Evolutionary conservation across 2,888 invertebrate species (phyloP).

Genomic region (Chrysodeixis includens): DNA sequence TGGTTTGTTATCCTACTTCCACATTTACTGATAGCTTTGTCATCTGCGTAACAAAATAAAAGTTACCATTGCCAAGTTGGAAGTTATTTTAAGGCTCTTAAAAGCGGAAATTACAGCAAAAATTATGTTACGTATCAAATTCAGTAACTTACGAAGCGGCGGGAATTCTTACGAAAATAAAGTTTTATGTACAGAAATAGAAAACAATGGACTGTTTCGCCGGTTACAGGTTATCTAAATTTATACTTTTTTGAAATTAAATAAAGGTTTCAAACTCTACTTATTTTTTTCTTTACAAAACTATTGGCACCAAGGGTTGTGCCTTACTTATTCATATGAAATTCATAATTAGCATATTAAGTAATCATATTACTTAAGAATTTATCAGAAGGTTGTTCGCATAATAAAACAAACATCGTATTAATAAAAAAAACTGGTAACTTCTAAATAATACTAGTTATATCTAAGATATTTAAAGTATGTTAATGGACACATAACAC

Average conservation of each 20-base stretch:
- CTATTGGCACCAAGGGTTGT: too few relatives aligned
- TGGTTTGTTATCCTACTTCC: slow-evolving; percentile 34
- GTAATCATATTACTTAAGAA: too few relatives aligned
- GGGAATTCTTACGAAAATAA: slow-evolving; percentile 17
- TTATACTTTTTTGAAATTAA: too few relatives aligned
- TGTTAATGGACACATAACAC: slow-evolving; percentile 12
- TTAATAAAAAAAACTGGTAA: too few relatives aligned
- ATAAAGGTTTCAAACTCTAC: too few relatives aligned
- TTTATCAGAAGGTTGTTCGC: too few relatives aligned
- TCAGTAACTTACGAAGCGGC: slow-evolving; percentile 10
- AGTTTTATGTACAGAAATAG: slow-evolving; percentile 17
- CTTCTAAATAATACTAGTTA: too few relatives aligned
- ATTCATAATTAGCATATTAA: too few relatives aligned
- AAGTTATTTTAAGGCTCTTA: slow-evolving; percentile 4
- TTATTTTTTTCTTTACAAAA: too few relatives aligned
- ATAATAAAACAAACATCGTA: too few relatives aligned
- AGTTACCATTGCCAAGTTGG: neutral
- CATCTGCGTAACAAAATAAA: slow-evolving; percentile 9
- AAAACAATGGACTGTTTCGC: slow-evolving; percentile 32
- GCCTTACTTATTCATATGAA: too few relatives aligned
- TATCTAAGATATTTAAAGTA: neutral
- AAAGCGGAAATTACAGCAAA: slow-evolving; percentile 8
- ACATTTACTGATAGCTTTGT: slow-evolving; percentile 24
- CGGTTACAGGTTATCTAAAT: slow-evolving; percentile 29
- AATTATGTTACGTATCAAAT: slow-evolving; percentile 14